Evolutionary conservation across 2,113 vertebrate species (phyloP).

Genomic region (Columba janthina): DNA sequence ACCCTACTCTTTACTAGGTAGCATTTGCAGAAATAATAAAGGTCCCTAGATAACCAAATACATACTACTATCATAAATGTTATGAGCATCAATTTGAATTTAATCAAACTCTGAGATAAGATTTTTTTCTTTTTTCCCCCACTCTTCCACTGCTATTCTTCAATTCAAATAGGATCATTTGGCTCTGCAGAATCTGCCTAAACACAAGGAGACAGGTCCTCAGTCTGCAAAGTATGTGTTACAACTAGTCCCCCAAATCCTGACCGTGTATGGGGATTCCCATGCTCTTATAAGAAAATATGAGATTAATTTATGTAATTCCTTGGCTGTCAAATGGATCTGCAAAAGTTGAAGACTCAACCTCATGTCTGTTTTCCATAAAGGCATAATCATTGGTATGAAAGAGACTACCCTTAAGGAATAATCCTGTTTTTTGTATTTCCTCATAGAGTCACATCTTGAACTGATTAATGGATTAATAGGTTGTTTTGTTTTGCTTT

Average conservation of each 20-base stretch:
- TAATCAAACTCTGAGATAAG: background rate
- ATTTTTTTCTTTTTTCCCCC: no score
- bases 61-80: background rate
- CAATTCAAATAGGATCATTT: background rate
- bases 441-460: background rate
- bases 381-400: background rate
- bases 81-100: background rate
- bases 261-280: background rate
- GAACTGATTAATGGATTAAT: background rate
- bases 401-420: background rate
- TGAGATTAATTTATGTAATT: background rate
- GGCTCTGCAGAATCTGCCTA: background rate
- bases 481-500: background rate
- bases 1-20: rapidly evolving
- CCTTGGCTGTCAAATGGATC: background rate
- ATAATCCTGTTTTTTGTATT: background rate
- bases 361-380: background rate
- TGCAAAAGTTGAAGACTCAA: background rate
- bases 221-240: background rate
- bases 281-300: background rate
- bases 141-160: background rate
- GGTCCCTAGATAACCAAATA: background rate
- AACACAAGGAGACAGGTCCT: background rate
- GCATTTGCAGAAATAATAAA: background rate
- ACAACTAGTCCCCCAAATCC: background rate